Percentiles rank a stretch among this genome's conserved stretches.
phyloP scores from a whole-genome alignment of 1,140 invertebrate genomes.

The Heliconius melpomene region DNA sequence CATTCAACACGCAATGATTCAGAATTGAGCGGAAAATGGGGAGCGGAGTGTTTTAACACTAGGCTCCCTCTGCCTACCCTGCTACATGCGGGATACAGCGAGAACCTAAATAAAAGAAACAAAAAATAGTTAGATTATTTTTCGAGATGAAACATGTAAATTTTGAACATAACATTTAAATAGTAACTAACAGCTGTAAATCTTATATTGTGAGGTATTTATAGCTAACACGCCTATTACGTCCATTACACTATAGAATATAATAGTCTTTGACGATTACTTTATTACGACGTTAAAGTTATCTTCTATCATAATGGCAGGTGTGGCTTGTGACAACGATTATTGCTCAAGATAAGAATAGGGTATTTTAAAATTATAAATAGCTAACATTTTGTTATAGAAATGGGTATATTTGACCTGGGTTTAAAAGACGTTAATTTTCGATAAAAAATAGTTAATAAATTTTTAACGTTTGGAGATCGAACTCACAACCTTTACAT shows the following conservation, averaged over 20 bases:
- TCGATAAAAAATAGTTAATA: no score
- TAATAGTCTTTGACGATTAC: conserved; percentile 4
- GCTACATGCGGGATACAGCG: no score
- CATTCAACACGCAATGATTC: no score
- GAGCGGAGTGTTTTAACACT: no score
- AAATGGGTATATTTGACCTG: no score
- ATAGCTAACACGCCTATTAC: conserved; percentile 1
- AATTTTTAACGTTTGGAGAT: no score
- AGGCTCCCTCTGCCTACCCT: no score
- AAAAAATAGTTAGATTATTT: no score
- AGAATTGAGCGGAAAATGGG: no score
- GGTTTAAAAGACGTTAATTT: no score
- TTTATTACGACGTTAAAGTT: conserved; percentile 14
- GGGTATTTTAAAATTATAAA: not conserved
- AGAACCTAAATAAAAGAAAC: not conserved
- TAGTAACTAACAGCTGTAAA: not conserved
- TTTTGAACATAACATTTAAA: conserved; percentile 1
- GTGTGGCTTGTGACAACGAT: not conserved
- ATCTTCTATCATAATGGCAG: conserved; percentile 12
- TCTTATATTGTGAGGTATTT: conserved; percentile 9
- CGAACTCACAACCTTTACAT: no score
- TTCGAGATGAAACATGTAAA: not conserved
- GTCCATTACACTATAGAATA: not conserved
- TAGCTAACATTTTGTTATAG: no score
- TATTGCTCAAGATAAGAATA: conserved; percentile 1